Evolutionary conservation across 2,113 vertebrate species (phyloP), one percentile per base, ranked within the genome.

Genomic region (Muntiacus reevesi): DNA sequence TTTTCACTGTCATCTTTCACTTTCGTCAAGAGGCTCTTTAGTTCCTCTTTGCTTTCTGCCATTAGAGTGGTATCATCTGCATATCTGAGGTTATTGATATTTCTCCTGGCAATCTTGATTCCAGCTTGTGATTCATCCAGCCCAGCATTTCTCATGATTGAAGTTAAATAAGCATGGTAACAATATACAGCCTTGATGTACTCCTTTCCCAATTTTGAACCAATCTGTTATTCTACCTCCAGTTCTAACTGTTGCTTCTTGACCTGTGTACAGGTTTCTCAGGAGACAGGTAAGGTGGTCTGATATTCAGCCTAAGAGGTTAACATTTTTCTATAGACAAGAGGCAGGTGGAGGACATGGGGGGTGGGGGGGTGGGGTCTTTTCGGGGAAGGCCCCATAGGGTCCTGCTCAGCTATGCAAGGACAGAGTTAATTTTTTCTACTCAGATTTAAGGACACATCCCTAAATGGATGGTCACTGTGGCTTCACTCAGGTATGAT

Each of bases 361-460:
- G 6, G 25, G 25, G 9, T 6, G 1, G 27, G 8, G 16, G 10
- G 17, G n/a, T n/a, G n/a, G 12, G 30, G 10, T n/a, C 79, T n/a
- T 30, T 52, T 82, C 47, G 6, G 52, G 47, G 47, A 81, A 52
- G 79, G 79, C 30, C 79, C 30, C 47, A 12, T 21, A 52, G 17
- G 47, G 47, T 82, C 47, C 79, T 82, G 7, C 47, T 52, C 6
- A 11, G 2, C 30, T 52, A 7, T 43, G 33, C 33, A 55, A 87
- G 36, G 54, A 30, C 7, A 54, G 25, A 50, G 25, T 47, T 82
- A 12, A 57, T 87, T 74, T 90, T 89, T 43, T 76, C 3, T 28
- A 57, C 59, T 45, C 64, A 95, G 52, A 50, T 60, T 43, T 33
- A 82, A 82, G 21, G 8, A 21, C 28, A 0, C 7, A 17, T 21